These are phyloP conservation scores for Proales similis DNA, from an alignment of 1,140 invertebrate species.

Conservation along the genomic window DNA sequence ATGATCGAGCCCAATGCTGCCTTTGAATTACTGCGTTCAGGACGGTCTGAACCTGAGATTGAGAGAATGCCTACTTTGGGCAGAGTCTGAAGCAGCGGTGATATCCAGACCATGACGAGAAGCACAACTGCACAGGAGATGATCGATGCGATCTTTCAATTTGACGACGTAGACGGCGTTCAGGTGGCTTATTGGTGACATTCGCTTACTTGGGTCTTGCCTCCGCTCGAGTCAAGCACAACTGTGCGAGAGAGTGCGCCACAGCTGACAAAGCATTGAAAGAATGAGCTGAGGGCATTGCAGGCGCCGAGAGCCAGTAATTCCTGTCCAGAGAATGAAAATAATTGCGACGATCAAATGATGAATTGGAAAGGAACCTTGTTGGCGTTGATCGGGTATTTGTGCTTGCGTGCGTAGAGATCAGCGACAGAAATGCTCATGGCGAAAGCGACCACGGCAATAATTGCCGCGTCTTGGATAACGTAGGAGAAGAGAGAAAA, in stretches of 20 bases:
- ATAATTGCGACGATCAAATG: no score
- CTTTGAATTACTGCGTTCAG: slow-evolving; percentile 54
- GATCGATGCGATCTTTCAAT: slow-evolving; percentile 46
- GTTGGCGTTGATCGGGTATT: slow-evolving; percentile 53
- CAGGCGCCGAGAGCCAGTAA: slow-evolving; percentile 41
- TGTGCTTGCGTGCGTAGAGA: slow-evolving; percentile 53
- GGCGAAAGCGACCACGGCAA: slow-evolving; percentile 52
- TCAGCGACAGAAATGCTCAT: slow-evolving; percentile 54
- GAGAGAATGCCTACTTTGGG: slow-evolving; percentile 52
- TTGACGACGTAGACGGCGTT: neutral
- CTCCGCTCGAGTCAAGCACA: slow-evolving; percentile 41
- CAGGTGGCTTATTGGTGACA: slow-evolving; percentile 13
- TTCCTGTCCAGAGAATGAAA: no score
- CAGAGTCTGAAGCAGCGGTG: slow-evolving; percentile 50
- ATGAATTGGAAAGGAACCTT: no score
- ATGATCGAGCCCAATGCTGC: slow-evolving; percentile 73
- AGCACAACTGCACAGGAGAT: slow-evolving; percentile 54
- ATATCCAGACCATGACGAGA: slow-evolving; percentile 55
- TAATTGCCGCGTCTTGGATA: slow-evolving; percentile 46
- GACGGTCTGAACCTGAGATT: no score
- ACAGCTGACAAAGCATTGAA: slow-evolving; percentile 40
- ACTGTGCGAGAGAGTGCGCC: slow-evolving; percentile 42
- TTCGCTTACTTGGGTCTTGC: slow-evolving; percentile 41
- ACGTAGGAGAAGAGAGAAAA: slow-evolving; percentile 42
- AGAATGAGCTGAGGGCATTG: slow-evolving; percentile 42